These are phyloP conservation scores for Pipistrellus kuhlii DNA, from an alignment of 2,797 vertebrate genomes.

Conservation along the genomic window DNA sequence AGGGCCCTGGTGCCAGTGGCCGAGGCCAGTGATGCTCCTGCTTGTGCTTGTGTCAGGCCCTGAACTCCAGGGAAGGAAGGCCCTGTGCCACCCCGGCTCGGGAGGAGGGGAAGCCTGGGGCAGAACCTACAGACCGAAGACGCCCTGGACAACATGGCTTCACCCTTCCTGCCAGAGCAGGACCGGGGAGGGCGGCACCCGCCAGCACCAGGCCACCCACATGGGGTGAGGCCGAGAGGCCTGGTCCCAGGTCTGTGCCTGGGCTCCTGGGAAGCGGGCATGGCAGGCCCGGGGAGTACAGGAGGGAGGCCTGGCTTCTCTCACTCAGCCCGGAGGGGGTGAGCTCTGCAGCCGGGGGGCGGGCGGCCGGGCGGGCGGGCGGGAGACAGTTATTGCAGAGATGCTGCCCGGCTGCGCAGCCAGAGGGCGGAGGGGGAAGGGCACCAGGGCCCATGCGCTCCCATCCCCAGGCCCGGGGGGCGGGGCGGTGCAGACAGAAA, in stretches of 20 bases:
- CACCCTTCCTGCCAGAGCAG: background rate
- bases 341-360: conserved; percentile 22
- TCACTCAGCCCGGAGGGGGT: conserved; percentile 61
- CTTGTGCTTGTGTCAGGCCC: conserved; percentile 75
- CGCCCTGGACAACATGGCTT: background rate
- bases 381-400: conserved; percentile 70
- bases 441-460: background rate
- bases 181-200: background rate
- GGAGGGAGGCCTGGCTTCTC: background rate
- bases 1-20: conserved; percentile 10
- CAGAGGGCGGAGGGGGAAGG: background rate
- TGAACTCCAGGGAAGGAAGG: conserved; percentile 43
- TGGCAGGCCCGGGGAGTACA: background rate
- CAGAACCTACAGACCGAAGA: conserved; percentile 44
- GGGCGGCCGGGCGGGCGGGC: background rate
- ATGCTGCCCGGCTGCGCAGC: background rate
- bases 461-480: conserved; percentile 47
- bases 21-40: background rate
- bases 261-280: background rate
- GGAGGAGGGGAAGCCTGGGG: background rate
- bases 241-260: background rate
- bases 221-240: conserved; percentile 15
- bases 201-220: background rate
- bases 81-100: conserved; percentile 27
- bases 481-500: conserved; percentile 66